phyloP scores from a whole-genome alignment of 92 coral and sea anemone species.

The Virgularia gustaviana region DNA sequence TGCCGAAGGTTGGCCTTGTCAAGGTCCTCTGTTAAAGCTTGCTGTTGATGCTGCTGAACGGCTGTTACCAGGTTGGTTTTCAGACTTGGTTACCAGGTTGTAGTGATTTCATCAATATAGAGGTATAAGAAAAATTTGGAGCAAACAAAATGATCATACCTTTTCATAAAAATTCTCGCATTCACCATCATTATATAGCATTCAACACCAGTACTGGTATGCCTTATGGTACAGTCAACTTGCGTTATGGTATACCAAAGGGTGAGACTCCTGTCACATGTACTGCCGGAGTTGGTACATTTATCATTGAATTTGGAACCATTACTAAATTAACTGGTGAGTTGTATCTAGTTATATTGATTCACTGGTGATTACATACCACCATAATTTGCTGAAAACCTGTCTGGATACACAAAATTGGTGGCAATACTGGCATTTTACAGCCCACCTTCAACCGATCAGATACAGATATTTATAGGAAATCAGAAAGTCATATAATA shows the following conservation, averaged over 20 bases:
- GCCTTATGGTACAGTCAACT: constrained; percentile 99
- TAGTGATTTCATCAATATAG: neutral
- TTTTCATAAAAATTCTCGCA: too few relatives aligned
- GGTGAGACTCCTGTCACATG: constrained; percentile 95
- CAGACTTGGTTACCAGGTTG: neutral
- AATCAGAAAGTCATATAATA: neutral
- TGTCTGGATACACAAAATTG: too few relatives aligned
- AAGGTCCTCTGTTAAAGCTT: constrained; percentile 78
- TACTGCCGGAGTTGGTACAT: constrained; percentile 98
- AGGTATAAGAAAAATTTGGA: neutral
- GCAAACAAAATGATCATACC: neutral
- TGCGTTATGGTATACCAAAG: constrained; percentile 79
- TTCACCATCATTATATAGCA: too few relatives aligned
- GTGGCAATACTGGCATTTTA: too few relatives aligned
- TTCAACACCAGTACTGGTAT: constrained; percentile 90
- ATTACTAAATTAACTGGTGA: constrained; percentile 79
- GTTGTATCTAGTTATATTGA: too few relatives aligned
- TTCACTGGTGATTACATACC: neutral
- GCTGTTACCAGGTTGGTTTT: constrained; percentile 75
- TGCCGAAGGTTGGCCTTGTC: constrained; percentile 92
- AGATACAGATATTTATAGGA: neutral
- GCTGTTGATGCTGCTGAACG: constrained; percentile 91
- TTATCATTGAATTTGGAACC: constrained; percentile 89
- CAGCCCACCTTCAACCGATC: too few relatives aligned
- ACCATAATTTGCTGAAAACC: too few relatives aligned